Evolutionary conservation across 2,113 vertebrate genomes (phyloP).

Genomic region (Rhegmatorhina hoffmannsi): DNA sequence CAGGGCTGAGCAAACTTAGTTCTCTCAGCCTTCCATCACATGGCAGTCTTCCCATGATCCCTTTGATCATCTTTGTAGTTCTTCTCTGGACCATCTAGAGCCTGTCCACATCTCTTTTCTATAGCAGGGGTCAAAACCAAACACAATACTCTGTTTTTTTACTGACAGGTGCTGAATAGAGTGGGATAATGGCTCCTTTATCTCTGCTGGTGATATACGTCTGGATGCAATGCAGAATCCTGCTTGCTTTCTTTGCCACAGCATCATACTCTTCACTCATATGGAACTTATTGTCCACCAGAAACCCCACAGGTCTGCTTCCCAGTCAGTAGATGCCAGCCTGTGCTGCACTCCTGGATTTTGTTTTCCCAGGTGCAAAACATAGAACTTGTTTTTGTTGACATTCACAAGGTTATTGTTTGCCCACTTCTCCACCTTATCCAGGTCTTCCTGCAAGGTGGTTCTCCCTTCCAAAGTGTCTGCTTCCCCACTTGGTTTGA

Average conservation of each 20-base stretch:
- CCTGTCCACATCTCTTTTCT: neutral
- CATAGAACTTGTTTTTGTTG: neutral
- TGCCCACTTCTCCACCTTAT: neutral
- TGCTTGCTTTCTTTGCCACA: neutral
- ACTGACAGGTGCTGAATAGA: neutral
- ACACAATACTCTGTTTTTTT: neutral
- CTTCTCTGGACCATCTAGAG: neutral
- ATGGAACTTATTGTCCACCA: neutral
- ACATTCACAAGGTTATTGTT: neutral
- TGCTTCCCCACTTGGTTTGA: neutral
- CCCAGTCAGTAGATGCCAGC: neutral
- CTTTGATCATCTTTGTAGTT: neutral
- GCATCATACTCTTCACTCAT: neutral
- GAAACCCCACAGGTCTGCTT: neutral
- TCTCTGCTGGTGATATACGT: neutral
- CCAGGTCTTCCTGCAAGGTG: fast-evolving
- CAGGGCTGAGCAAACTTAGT: neutral
- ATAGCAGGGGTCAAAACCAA: neutral
- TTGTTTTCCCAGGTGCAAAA: neutral
- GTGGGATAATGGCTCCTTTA: neutral
- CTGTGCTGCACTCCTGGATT: neutral
- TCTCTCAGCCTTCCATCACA: neutral
- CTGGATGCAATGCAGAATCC: neutral
- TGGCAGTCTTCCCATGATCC: neutral
- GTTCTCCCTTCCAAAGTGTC: neutral